phyloP scores from a whole-genome alignment of 2,113 vertebrate species.

The Sisor rabdophorus region DNA sequence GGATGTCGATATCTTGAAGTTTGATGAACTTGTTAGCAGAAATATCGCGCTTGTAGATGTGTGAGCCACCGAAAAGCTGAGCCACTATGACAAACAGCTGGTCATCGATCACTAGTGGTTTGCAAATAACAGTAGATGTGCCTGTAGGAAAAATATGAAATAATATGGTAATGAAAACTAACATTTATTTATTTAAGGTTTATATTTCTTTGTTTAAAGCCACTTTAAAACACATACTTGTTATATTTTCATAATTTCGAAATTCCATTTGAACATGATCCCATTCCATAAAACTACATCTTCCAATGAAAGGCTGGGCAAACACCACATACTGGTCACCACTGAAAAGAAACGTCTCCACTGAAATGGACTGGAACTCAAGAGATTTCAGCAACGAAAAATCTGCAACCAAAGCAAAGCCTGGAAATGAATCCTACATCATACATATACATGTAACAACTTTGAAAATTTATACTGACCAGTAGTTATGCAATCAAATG shows the following conservation, averaged over 20 bases:
- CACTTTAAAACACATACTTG: constrained; percentile 73
- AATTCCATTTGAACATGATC: constrained; percentile 97
- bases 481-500: constrained; percentile 95
- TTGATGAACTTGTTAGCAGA: constrained; percentile 98
- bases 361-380: constrained; percentile 92
- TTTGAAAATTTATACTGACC: constrained; percentile 66
- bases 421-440: neutral
- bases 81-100: constrained; percentile 95
- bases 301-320: constrained; percentile 91
- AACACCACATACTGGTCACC: constrained; percentile 91
- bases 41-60: constrained; percentile 94
- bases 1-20: constrained; percentile 97
- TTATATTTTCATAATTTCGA: constrained; percentile 93
- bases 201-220: neutral
- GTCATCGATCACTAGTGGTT: constrained; percentile 90
- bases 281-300: constrained; percentile 97
- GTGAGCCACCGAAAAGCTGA: constrained; percentile 94
- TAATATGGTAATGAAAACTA: neutral
- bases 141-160: constrained; percentile 63
- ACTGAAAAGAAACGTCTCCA: constrained; percentile 87
- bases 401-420: constrained; percentile 68
- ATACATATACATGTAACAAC: neutral
- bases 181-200: neutral
- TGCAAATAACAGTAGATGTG: constrained; percentile 94
- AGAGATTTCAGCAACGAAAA: constrained; percentile 91